Evolutionary conservation across 2,113 vertebrate genomes (phyloP), one percentile per base, ranked within the genome.

Genomic region (Lagenorhynchus albirostris): DNA sequence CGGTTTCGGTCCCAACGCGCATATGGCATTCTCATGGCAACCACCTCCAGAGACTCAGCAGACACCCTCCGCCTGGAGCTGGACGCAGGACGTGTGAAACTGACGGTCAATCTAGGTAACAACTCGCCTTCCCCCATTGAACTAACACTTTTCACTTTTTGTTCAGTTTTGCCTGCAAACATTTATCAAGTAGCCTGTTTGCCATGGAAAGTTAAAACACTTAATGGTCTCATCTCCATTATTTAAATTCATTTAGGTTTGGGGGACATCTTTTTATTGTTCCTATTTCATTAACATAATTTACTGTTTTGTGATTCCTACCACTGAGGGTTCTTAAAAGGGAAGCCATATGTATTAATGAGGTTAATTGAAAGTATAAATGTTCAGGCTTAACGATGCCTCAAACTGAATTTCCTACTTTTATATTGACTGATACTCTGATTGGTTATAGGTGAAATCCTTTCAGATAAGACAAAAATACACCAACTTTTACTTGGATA

Each of bases 71-170:
- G 99, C 55, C 98, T 99, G 36, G 99, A 99, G 97, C 97, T 99
- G 98, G 99, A 99, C 89, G 99, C 99, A 29, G 99, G 99, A 79
- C 99, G 99, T 6, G 99, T 99, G 97, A 99, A 99, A 80, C 99
- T 99, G 97, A 99, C 99, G 96, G 99, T 99, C 98, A 99, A 99
- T 96, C 98, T 99, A 99, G 99, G 99, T 99, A 99, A 99, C 98
- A 97, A 94, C 92, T 95, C 83, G 25, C 89, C 97, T 95, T 98
- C 98, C 92, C 82, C 95, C 95, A 95, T 50, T 96, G 97, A 98
- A 97, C 98, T 98, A 98, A 98, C 98, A 98, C 88, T 63, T 97
- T 89, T 95, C 92, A 96, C 97, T 88, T 85, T 98, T 96, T 98
- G 98, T 98, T 98, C 94, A 65, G 98, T 98, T 98, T 98, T 99